Evolutionary conservation across 2,888 invertebrate genomes (phyloP), one percentile per base, ranked within the genome.

Genomic region (Siphonodentalium dalli): DNA sequence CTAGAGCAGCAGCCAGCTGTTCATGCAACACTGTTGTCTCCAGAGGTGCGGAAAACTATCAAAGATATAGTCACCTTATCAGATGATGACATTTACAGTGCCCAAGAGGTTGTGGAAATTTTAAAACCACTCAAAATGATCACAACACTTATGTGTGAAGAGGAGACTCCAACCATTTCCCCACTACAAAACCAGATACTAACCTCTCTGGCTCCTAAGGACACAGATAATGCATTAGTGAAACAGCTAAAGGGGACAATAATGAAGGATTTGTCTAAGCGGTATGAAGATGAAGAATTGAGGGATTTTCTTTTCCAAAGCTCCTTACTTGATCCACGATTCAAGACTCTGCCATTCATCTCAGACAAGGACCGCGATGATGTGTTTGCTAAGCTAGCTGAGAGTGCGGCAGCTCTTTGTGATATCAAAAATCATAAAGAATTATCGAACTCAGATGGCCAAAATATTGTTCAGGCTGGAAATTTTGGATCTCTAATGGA

Each of bases 141-240:
- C 13, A 55, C 55, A 34, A 33, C 11, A 23, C 42, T 34, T 7
- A 20, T 55, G 26, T 55, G 50, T 21, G 35, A 34, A 18, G 50
- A 55, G 37, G 40, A 40, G 33, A 44, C 21, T 9, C 55, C 55
- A 45, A n/a, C n/a, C n/a, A n/a, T 52, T 11, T 21, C 33, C 11
- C 52, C 45, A 18, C 43, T 43, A 7, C 28, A 43, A 23, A 3
- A 18, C 13, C 28, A 28, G 18, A 28, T 43, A 31, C 26, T 9
- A 9, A 20, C 13, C 26, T 18, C 29, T 11, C 26, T 42, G 42
- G 6, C n/a, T 15, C 20, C 42, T 4, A 11, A 7, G n/a, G 42
- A 29, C 8, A 13, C 15, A 18, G 42, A 42, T 23, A 15, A 15
- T 7, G 20, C n/a, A 8, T 20, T 42, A 11, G 29, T 42, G 6